Evolutionary conservation across 2,888 invertebrate species (phyloP).

Genomic region (Mesochorus sp.): DNA sequence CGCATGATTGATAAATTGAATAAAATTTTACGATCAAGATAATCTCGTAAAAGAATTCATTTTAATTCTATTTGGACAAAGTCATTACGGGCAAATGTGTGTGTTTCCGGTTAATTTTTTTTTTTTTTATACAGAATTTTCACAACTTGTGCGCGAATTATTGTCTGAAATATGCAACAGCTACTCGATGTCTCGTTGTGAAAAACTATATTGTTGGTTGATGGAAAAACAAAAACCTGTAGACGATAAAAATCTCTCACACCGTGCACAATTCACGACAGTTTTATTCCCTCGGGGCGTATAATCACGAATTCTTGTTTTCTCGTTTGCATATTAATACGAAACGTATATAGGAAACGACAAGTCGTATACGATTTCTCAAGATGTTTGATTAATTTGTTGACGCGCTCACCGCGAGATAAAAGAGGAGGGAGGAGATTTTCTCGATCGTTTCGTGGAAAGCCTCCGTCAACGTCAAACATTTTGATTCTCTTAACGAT

Average conservation of each 20-base stretch:
- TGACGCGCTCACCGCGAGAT: slow-evolving; percentile 1
- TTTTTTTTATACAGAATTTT: too few relatives aligned
- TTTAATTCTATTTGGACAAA: too few relatives aligned
- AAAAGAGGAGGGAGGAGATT: background rate
- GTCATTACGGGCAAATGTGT: too few relatives aligned
- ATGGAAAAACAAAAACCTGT: background rate
- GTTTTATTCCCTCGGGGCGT: background rate
- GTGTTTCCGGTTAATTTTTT: too few relatives aligned
- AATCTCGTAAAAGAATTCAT: background rate
- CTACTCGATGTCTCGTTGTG: too few relatives aligned
- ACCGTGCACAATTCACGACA: background rate
- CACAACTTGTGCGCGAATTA: too few relatives aligned
- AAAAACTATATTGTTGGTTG: too few relatives aligned
- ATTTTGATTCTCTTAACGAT: slow-evolving; percentile 3
- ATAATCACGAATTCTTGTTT: slow-evolving; percentile 1
- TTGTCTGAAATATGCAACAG: too few relatives aligned
- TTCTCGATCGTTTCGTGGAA: background rate
- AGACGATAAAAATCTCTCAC: background rate
- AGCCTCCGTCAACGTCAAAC: slow-evolving; percentile 35
- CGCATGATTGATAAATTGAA: background rate
- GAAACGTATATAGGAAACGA: background rate
- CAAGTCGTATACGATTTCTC: slow-evolving; percentile 40
- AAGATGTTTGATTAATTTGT: slow-evolving; percentile 53
- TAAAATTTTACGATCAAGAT: background rate
- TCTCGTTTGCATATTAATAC: background rate